These are phyloP conservation scores for Sparidentex hasta DNA, from an alignment of 2,797 vertebrate genomes.

Conservation along the genomic window DNA sequence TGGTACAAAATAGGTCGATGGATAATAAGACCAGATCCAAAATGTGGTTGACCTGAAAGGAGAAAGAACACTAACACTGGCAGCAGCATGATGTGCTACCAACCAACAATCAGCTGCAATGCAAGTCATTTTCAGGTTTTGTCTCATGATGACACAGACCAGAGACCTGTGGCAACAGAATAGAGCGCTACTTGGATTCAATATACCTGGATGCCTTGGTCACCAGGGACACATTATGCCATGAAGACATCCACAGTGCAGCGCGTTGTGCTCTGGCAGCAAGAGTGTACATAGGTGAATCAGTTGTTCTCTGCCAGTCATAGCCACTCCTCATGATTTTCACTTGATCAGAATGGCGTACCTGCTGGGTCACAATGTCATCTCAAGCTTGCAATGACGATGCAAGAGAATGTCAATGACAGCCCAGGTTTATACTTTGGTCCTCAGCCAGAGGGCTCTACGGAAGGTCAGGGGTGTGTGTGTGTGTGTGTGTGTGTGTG, in stretches of 20 bases:
- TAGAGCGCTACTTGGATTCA: no score
- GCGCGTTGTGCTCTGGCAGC: not conserved
- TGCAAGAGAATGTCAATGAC: constrained; percentile 39
- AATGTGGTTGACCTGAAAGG: not conserved
- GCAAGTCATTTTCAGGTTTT: not conserved
- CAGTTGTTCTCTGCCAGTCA: constrained; percentile 9
- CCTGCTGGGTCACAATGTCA: constrained; percentile 29
- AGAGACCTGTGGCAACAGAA: not conserved
- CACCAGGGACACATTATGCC: not conserved
- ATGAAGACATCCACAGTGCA: not conserved
- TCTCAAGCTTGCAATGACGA: constrained; percentile 28
- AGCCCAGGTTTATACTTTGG: constrained; percentile 29
- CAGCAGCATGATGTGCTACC: not conserved
- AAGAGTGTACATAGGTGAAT: not conserved
- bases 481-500: constrained; percentile 23
- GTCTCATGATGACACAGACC: not conserved
- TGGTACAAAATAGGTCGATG: no score
- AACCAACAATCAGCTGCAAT: not conserved
- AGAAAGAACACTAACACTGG: not conserved
- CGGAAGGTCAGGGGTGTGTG: constrained; percentile 52
- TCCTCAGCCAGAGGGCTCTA: constrained; percentile 32
- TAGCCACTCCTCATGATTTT: constrained; percentile 24
- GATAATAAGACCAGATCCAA: not conserved
- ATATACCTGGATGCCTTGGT: not conserved
- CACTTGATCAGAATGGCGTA: constrained; percentile 26